Evolutionary conservation across 2,888 invertebrate species (phyloP), one percentile per base, ranked within the genome.

Genomic region (Hypena proboscidalis): DNA sequence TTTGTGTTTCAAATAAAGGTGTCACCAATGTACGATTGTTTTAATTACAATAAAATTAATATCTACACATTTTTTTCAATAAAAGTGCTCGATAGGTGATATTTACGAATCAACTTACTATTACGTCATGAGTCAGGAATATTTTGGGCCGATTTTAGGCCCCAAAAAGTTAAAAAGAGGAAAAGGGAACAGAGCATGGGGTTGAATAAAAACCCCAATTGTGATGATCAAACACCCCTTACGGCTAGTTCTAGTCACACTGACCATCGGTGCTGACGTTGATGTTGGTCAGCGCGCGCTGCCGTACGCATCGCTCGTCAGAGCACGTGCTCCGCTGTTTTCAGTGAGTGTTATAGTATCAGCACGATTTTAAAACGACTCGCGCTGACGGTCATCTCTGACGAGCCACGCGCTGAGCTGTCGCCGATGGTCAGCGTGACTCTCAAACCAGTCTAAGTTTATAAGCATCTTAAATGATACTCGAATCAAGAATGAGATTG

Each of bases 21-120:
- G 21, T 32, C 14, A 10, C 14, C 29, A 34, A 33, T 9, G 6
- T 15, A 29, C 14, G 2, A 27, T 23, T 30, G 8, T 5, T 4
- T 19, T 26, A 17, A 17, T 26, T 34, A 38, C 29, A 34, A 44
- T 34, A 32, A 38, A 38, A 44, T 30, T 23, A 32, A 32, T 40
- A 41, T 41, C 34, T 35, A 39, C 29, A 37, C 14, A 23, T 31
- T 22, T 27, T 20, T 23, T 19, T 7, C 19, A 37, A 36, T 36
- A 34, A 27, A 43, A 35, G 17, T 41, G 26, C n/a, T 32, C n/a
- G 4, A 23, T 22, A 17, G 6, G 4, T 19, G 7, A 13, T 22
- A 8, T 29, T 29, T 27, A 14, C 14, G 27, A 13, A 15, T 15
- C 29, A 27, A 27, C 26, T 13, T 38, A 23, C 15, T 11, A 22